Conservation (phyloP, 2,797 vertebrate species). For the Chloroceryle inda region DNA sequence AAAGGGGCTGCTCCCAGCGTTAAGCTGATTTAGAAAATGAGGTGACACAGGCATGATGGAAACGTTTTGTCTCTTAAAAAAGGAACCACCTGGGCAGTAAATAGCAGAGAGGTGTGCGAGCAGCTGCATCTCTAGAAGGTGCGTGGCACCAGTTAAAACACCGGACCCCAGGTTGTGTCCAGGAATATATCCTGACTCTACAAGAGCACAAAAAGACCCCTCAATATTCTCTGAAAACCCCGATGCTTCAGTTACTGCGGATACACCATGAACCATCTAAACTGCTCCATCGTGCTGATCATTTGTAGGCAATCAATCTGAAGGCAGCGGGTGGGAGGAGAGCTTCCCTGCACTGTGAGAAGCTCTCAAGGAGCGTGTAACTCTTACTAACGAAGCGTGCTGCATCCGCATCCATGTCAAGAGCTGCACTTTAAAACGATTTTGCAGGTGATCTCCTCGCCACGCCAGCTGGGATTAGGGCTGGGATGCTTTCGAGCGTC, state of each 20-base stretch:
- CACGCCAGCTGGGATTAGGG: not conserved
- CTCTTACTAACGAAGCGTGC: not conserved
- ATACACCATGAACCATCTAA: not conserved
- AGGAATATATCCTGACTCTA: not conserved
- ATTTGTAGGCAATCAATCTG: not conserved
- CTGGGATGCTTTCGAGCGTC: rapidly evolving
- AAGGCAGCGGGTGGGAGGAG: not conserved
- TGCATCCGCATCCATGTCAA: not conserved
- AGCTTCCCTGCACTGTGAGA: not conserved
- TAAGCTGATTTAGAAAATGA: not conserved
- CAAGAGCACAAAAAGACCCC: not conserved
- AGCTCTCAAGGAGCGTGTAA: not conserved
- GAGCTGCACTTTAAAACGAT: not conserved
- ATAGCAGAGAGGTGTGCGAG: rapidly evolving
- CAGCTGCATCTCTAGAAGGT: not conserved
- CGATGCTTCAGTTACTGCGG: not conserved
- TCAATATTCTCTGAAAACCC: not conserved
- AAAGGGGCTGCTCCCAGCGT: not conserved
- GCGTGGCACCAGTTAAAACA: not conserved
- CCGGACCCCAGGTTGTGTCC: not conserved
- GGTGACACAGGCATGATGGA: not conserved
- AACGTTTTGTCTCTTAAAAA: not conserved
- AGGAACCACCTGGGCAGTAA: not conserved
- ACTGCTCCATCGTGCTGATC: not conserved
- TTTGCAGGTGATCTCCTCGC: not conserved